Conservation (phyloP, 2,888 invertebrate species). For the Scaptomyza cyrtandrae region DNA sequence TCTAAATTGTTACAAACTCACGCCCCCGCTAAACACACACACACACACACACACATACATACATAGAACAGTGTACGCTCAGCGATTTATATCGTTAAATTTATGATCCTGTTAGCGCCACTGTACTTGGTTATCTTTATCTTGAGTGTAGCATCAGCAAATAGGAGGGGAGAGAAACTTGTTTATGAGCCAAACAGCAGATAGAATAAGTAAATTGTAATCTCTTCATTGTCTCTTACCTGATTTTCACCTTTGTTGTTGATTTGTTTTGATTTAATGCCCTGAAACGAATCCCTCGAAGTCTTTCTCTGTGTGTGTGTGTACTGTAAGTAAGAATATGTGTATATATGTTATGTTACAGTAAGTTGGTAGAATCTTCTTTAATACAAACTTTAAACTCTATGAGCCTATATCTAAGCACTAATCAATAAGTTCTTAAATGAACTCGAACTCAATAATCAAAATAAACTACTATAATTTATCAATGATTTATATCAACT, state of each 20-base stretch:
- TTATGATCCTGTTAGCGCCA: slow-evolving; percentile 82
- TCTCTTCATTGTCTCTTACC: slow-evolving; percentile 56
- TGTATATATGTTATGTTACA: too few relatives aligned
- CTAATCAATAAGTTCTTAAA: too few relatives aligned
- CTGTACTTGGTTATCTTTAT: slow-evolving; percentile 70
- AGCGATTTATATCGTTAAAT: slow-evolving; percentile 77
- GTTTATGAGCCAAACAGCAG: slow-evolving; percentile 61
- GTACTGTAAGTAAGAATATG: too few relatives aligned
- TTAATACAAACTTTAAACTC: background rate
- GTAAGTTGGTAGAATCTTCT: background rate
- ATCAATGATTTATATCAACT: background rate
- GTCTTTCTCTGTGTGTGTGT: background rate
- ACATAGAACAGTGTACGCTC: background rate
- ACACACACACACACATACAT: slow-evolving; percentile 2
- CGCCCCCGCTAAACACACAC: slow-evolving; percentile 34
- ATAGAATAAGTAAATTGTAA: slow-evolving; percentile 66
- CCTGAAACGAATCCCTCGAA: slow-evolving; percentile 30
- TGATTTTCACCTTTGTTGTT: slow-evolving; percentile 52
- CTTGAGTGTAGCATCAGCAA: slow-evolving; percentile 52
- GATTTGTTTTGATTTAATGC: slow-evolving; percentile 55
- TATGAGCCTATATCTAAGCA: too few relatives aligned
- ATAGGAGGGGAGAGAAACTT: slow-evolving; percentile 40
- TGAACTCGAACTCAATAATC: too few relatives aligned
- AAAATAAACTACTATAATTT: too few relatives aligned
- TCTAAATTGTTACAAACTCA: slow-evolving; percentile 64